Evolutionary conservation across 1,140 invertebrate genomes (phyloP), one percentile per base, ranked within the genome.

Genomic region (Drosophila ironensis): DNA sequence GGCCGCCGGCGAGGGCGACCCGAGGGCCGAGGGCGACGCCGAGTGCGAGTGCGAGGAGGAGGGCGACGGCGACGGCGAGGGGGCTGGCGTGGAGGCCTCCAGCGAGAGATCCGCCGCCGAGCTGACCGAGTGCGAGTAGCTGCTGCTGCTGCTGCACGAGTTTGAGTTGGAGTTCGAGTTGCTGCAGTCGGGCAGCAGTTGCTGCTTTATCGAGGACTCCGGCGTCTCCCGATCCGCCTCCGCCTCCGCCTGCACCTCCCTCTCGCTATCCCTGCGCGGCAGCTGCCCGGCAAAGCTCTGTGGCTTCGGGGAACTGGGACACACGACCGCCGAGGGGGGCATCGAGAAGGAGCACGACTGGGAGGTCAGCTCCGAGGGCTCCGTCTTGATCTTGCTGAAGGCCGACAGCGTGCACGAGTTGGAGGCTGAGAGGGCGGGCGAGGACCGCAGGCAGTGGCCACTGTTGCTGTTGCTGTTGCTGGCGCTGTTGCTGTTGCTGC

Each of bases 51-150:
- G 25, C 4, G 51, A 56, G 0, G 60, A 46, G 20, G 45, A 50
- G 6, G 53, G 60, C 0, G 59, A 63, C n/a, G 60, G 53, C 28
- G 45, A 50, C 4, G 53, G 60, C 0, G 59, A 63, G 14, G 59
- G 59, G 1, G 87, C 73, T 0, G 87, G 82, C 11, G 87, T 88
- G 2, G 87, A 88, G 0, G 87, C 81, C 53, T 88, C 87, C 41
- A 88, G 47, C 4, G 87, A 88, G 12, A 88, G 71, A 77, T 88
- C 87, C 1, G 87, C 87, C 0, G 87, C 87, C 7, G 87, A 87
- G 9, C 87, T 89, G 6, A 89, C 61, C 6, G 82, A 87, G 41
- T 81, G 88, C 14, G 75, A 80, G 41, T 77, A 73, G 33, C 47
- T 87, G 52, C 68, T 72, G 59, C 67, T 70, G 40, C 72, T 88